Evolutionary conservation across 64 coral and sea anemone genomes (phyloP), one percentile per base, ranked within the genome.

Genomic region (Platygyra sinensis): DNA sequence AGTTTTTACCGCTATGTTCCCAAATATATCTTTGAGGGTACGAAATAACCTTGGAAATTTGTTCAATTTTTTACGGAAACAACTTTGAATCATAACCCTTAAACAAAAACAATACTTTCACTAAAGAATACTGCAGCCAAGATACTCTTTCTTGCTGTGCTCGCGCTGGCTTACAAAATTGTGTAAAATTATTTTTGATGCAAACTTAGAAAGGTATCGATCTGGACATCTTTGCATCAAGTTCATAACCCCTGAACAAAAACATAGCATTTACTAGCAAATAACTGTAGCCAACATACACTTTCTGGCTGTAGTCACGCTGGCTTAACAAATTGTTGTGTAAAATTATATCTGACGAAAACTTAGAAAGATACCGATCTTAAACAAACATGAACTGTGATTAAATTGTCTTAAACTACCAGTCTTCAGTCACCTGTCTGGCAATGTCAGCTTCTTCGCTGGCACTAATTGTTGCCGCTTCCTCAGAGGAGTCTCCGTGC

Each of bases 91-190:
- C 55, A 28, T 20, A 79, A 77, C 36, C 57, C 20, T 79, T 79
- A 79, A 79, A 79, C 76, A 79, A 57, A 50, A 79, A 79, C 49
- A 80, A 80, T 55, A 63, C 54, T 80, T 80, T 80, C 78, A 25
- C 30, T 61, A 80, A 55, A 62, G 54, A 80, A 80, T 80, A 80
- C 78, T 61, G 78, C 29, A 63, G 54, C 78, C 25, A 80, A 80
- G 78, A 80, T 80, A 80, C 78, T 62, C 78, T 80, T 80, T 80
- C 10, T 57, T 63, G 28, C 78, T 80, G 78, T 80, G 78, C 78
- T 80, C 78, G 52, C 78, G 78, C 78, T 61, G 78, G 78, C 78
- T 80, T 62, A 80, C 78, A 80, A 80, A 80, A 80, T 80, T 29
- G 55, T 74, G 78, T 62, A 60, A 62, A 80, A 80, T 80, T 80